phyloP scores from a whole-genome alignment of 2,113 vertebrate species.

The Zapus hudsonius region DNA sequence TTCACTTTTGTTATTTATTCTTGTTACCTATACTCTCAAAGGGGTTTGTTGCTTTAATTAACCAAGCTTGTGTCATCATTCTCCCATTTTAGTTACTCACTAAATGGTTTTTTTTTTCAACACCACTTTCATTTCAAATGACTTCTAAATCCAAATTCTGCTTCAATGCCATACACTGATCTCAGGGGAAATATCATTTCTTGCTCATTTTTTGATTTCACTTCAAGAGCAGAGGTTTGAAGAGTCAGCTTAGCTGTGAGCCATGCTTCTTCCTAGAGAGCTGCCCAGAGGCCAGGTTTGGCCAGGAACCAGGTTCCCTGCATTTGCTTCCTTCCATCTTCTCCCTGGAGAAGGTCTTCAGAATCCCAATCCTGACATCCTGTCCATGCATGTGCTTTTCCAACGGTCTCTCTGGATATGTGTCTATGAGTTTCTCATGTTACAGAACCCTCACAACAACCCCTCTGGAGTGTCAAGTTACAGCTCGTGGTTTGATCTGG shows the following conservation, averaged over 20 bases:
- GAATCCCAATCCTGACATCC: neutral
- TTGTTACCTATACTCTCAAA: neutral
- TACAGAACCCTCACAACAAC: neutral
- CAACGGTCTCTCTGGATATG: neutral
- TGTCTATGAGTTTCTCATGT: neutral
- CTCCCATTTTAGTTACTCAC: neutral
- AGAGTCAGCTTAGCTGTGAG: neutral
- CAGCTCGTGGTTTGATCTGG: neutral
- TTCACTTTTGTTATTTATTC: neutral
- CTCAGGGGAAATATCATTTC: neutral
- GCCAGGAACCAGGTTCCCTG: neutral
- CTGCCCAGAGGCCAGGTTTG: too few relatives aligned
- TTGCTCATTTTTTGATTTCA: neutral
- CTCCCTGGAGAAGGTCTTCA: neutral
- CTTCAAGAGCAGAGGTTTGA: neutral
- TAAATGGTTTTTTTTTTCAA: neutral
- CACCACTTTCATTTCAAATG: constrained; percentile 1
- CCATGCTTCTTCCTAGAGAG: neutral
- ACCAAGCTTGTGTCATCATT: neutral
- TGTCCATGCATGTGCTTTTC: too few relatives aligned
- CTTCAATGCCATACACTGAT: neutral
- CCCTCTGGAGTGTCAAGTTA: too few relatives aligned
- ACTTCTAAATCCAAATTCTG: constrained; percentile 35
- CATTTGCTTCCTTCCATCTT: too few relatives aligned
- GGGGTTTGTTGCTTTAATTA: neutral